Conservation (phyloP, 2,888 invertebrate genomes). For the Tachina lurida region DNA sequence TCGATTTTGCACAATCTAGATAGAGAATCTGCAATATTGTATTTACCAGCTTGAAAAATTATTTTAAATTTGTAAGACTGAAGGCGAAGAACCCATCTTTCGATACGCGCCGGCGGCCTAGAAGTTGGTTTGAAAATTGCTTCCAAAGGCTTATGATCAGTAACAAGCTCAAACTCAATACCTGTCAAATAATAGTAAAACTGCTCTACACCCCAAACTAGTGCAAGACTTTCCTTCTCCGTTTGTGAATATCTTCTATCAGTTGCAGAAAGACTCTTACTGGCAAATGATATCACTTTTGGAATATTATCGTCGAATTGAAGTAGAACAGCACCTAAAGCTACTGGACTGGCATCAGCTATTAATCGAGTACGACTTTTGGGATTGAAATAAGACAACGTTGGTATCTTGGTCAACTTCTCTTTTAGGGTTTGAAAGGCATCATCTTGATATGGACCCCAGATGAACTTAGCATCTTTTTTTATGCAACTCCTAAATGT, state of each 20-base stretch:
- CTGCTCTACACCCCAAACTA: too few species aligned
- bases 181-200: too few species aligned
- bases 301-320: too few species aligned
- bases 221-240: too few species aligned
- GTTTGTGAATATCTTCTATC: not conserved
- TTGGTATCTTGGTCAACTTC: not conserved
- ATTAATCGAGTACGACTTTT: not conserved
- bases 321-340: not conserved
- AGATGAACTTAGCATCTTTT: conserved; percentile 67
- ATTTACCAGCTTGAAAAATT: too few species aligned
- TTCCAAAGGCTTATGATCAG: conserved; percentile 63
- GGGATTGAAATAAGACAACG: not conserved
- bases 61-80: too few species aligned
- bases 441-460: not conserved
- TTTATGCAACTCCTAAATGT: conserved; percentile 68
- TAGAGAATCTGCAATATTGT: too few species aligned
- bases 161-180: not conserved
- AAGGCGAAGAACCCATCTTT: conserved; percentile 19
- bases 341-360: not conserved
- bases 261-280: conserved; percentile 14
- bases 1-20: too few species aligned
- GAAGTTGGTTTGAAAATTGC: conserved; percentile 72
- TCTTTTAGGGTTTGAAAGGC: not conserved
- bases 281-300: conserved; percentile 14
- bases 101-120: conserved; percentile 69